A percentile compares a stretch with the other conserved stretches of the same genome.
These are phyloP conservation scores for Myotis brandtii DNA, from an alignment of 2,113 vertebrate genomes.

Conservation along the genomic window DNA sequence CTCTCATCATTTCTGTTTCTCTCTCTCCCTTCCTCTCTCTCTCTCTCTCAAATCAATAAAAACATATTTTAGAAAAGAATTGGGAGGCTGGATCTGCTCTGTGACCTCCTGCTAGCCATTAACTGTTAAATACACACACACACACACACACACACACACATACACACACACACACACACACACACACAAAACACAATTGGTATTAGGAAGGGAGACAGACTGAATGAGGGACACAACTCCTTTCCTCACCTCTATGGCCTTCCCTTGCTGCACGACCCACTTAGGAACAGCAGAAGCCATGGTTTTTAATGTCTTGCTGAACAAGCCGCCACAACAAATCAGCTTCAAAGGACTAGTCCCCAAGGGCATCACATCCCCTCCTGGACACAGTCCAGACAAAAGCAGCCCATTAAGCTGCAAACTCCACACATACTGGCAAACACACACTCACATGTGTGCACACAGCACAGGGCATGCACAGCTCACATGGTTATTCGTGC, in stretches of 20 bases:
- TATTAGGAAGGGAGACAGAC: background rate
- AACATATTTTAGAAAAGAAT: background rate
- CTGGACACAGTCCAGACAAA: background rate
- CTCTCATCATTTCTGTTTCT: background rate
- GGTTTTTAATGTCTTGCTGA: constrained; percentile 81
- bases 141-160: too few relatives aligned
- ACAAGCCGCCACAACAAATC: constrained; percentile 81
- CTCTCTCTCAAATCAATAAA: background rate
- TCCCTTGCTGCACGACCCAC: background rate
- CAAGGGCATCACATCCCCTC: constrained; percentile 60
- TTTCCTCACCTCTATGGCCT: constrained; percentile 63
- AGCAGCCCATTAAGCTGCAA: constrained; percentile 6
- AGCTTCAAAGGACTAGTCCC: constrained; percentile 78
- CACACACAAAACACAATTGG: background rate
- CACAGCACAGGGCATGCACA: rapidly evolving
- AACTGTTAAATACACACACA: background rate
- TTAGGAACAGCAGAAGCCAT: constrained; percentile 70
- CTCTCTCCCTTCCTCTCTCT: background rate
- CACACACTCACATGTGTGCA: too few relatives aligned
- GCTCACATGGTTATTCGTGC: background rate
- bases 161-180: too few relatives aligned
- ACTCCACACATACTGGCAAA: rapidly evolving
- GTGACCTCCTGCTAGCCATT: background rate
- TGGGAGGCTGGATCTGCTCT: background rate
- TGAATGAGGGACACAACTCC: background rate